A percentile compares a stretch with the other conserved stretches of the same genome.
phyloP scores from a whole-genome alignment of 2,888 invertebrate genomes.

The Eretmocerus hayati region DNA sequence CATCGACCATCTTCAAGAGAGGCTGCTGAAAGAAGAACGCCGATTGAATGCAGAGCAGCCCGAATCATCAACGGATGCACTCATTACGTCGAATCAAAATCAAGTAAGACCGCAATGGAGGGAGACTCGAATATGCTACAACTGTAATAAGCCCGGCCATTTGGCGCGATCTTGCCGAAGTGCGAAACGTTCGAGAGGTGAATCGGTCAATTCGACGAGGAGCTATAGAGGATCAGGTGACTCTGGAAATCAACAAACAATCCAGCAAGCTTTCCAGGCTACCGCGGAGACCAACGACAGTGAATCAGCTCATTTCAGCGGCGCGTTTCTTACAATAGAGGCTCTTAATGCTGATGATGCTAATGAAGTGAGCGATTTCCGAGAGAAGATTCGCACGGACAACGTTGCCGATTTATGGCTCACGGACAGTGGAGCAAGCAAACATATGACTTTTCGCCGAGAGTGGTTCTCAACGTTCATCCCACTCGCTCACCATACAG shows the following conservation, averaged over 20 bases:
- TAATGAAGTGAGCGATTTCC: neutral
- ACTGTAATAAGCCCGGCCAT: neutral
- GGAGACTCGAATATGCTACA: neutral
- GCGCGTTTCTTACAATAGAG: too few species aligned
- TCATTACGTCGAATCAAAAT: neutral
- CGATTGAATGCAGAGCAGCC: neutral
- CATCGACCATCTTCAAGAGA: neutral
- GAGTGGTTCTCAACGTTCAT: conserved; percentile 21
- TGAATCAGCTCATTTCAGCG: too few species aligned
- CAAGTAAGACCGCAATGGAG: too few species aligned
- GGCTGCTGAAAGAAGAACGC: neutral
- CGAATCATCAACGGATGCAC: neutral
- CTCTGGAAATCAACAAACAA: too few species aligned
- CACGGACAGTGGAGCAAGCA: conserved; percentile 25
- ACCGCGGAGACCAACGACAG: too few species aligned
- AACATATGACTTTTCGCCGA: conserved; percentile 23
- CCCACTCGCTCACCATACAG: conserved; percentile 6
- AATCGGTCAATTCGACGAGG: too few species aligned
- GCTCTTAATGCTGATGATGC: neutral
- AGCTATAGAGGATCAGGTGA: too few species aligned
- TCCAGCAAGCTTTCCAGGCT: too few species aligned
- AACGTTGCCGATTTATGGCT: conserved; percentile 22
- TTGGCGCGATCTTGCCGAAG: neutral
- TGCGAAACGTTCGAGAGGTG: neutral
- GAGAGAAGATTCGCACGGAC: neutral